Percentiles rank a stretch among this genome's conserved stretches.
These are phyloP conservation scores for Ichneumoninae sp. DNA, from an alignment of 2,888 invertebrate species.

Conservation along the genomic window DNA sequence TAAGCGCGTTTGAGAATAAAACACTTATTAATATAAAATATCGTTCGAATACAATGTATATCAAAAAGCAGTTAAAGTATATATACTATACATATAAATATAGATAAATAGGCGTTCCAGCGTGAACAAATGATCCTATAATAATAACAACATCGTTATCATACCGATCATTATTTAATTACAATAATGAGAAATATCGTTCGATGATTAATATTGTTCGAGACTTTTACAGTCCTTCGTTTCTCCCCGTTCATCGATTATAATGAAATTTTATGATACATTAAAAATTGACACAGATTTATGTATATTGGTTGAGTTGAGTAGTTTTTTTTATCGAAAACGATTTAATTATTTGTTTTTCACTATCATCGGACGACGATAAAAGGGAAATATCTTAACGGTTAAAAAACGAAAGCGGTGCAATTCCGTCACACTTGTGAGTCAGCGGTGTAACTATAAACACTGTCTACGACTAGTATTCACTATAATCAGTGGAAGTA, in stretches of 20 bases:
- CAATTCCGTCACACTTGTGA: constrained; percentile 43
- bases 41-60: constrained; percentile 78
- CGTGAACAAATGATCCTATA: constrained; percentile 63
- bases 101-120: constrained; percentile 74
- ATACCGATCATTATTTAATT: constrained; percentile 56
- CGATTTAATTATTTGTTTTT: constrained; percentile 12
- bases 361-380: constrained; percentile 53
- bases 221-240: constrained; percentile 46
- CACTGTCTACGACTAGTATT: constrained; percentile 59
- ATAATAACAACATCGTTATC: constrained; percentile 67
- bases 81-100: constrained; percentile 71
- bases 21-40: constrained; percentile 78
- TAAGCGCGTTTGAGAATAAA: constrained; percentile 69
- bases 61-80: constrained; percentile 78
- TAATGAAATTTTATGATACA: constrained; percentile 78
- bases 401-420: constrained; percentile 51
- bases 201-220: constrained; percentile 45
- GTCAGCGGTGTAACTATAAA: constrained; percentile 65
- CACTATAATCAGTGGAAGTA: constrained; percentile 54
- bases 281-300: constrained; percentile 83
- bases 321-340: constrained; percentile 36
- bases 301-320: constrained; percentile 63
- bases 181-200: constrained; percentile 53
- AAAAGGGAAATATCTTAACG: constrained; percentile 42
- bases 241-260: constrained; percentile 71